These are phyloP conservation scores for Calypte anna DNA, from an alignment of 2,113 vertebrate genomes.

Conservation along the genomic window DNA sequence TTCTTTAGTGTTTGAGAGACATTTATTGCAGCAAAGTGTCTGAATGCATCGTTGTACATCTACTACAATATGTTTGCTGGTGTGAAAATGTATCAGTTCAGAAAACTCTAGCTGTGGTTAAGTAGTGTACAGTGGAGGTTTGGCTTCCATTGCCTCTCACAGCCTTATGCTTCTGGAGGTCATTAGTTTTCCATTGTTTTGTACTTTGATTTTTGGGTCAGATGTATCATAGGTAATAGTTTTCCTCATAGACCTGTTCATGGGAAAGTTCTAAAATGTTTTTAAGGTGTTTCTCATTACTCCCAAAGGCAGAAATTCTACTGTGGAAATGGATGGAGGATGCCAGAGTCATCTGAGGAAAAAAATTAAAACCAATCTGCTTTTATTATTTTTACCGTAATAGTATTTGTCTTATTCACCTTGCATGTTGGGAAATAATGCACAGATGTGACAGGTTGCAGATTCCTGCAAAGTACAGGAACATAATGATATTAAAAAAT, in stretches of 20 bases:
- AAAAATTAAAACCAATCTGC: not conserved
- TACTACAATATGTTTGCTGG: not conserved
- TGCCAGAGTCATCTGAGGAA: not conserved
- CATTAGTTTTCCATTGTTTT: not conserved
- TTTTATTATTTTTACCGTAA: not conserved
- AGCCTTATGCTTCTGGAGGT: not conserved
- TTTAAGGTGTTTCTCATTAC: not conserved
- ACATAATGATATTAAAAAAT: conserved; percentile 26
- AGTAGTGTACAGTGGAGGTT: not conserved
- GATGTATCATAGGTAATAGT: not conserved
- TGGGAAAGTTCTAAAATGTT: not conserved
- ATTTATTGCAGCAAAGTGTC: not conserved
- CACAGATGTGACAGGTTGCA: not conserved
- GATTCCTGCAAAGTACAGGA: not conserved
- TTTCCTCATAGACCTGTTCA: not conserved
- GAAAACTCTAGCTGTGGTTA: not conserved
- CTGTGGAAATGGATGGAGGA: not conserved
- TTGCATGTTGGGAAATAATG: not conserved
- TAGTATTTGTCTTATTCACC: not conserved
- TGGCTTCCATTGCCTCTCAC: not conserved
- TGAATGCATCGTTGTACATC: not conserved
- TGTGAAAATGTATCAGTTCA: not conserved
- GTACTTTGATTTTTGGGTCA: not conserved
- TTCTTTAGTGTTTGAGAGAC: not conserved
- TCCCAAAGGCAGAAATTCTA: not conserved